phyloP scores from a whole-genome alignment of 1,140 invertebrate genomes.

The Macrobrachium nipponense region DNA sequence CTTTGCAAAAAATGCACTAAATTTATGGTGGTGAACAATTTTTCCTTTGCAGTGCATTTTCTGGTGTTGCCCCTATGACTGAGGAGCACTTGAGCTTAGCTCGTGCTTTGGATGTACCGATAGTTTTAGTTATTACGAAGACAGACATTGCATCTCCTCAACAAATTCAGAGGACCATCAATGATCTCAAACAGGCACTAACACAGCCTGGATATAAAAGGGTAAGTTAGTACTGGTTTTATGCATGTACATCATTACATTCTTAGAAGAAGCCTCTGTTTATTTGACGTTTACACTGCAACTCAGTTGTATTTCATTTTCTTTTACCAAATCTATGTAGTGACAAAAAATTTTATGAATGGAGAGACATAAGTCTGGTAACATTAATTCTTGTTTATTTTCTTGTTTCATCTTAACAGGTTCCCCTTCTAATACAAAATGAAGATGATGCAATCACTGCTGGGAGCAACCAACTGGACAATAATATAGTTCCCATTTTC shows the following conservation, averaged over 20 bases:
- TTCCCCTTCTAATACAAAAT: slow-evolving; percentile 76
- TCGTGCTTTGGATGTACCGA: slow-evolving; percentile 85
- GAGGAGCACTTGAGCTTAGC: slow-evolving; percentile 86
- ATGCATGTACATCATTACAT: background rate
- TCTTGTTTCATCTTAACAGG: slow-evolving; percentile 28
- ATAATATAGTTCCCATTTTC: slow-evolving; percentile 87
- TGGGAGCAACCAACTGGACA: slow-evolving; percentile 74
- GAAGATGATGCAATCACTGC: slow-evolving; percentile 81
- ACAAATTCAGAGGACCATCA: slow-evolving; percentile 71
- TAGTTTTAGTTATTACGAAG: slow-evolving; percentile 92
- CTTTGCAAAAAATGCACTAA: background rate
- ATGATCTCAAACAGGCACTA: slow-evolving; percentile 76
- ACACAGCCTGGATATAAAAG: slow-evolving; percentile 76
- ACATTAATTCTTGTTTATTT: background rate
- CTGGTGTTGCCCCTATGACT: slow-evolving; percentile 67
- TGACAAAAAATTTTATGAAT: background rate
- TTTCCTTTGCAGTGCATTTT: slow-evolving; percentile 69
- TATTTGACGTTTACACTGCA: too few species aligned
- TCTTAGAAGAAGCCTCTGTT: too few species aligned
- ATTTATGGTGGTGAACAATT: background rate
- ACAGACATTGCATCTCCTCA: slow-evolving; percentile 77
- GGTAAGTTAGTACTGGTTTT: slow-evolving; percentile 70
- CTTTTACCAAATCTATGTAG: too few species aligned
- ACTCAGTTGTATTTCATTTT: too few species aligned
- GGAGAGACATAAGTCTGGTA: background rate